Percentiles rank a stretch among this genome's conserved stretches.
Evolutionary conservation across 64 coral and sea anemone genomes (phyloP).

Genomic region (Platygyra sinensis): DNA sequence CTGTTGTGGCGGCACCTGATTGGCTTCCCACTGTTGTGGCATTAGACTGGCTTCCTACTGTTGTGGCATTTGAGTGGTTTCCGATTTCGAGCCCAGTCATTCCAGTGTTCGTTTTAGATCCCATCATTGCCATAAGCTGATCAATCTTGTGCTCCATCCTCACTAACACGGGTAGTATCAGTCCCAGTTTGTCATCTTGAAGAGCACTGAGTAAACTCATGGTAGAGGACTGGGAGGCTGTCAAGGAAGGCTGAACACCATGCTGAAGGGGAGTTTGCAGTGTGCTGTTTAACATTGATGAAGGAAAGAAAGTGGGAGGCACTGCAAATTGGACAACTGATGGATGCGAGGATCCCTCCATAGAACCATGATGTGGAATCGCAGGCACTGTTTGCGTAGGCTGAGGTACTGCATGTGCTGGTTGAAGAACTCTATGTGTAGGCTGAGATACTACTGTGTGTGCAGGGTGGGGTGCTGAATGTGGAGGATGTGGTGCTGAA

Average conservation of each 20-base stretch:
- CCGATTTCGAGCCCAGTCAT: background rate
- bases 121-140: conserved; percentile 20
- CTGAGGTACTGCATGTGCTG: background rate
- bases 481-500: too few species aligned
- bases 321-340: background rate
- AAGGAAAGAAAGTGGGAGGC: conserved; percentile 3
- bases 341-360: background rate
- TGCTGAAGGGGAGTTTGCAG: background rate
- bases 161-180: conserved; percentile 1
- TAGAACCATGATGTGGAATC: background rate
- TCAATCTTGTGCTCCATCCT: conserved; percentile 33
- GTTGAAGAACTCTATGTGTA: background rate
- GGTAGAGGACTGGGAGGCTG: conserved; percentile 1
- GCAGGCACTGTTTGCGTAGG: background rate
- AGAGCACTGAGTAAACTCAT: conserved; percentile 22
- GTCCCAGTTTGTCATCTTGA: too few species aligned
- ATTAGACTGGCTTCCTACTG: background rate
- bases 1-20: background rate
- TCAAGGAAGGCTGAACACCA: background rate
- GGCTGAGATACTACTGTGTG: background rate
- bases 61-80: background rate
- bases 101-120: background rate
- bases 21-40: background rate
- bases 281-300: conserved; percentile 3
- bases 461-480: background rate